Evolutionary conservation across 1,140 invertebrate species (phyloP).

Genomic region (Caerostris darwini): DNA sequence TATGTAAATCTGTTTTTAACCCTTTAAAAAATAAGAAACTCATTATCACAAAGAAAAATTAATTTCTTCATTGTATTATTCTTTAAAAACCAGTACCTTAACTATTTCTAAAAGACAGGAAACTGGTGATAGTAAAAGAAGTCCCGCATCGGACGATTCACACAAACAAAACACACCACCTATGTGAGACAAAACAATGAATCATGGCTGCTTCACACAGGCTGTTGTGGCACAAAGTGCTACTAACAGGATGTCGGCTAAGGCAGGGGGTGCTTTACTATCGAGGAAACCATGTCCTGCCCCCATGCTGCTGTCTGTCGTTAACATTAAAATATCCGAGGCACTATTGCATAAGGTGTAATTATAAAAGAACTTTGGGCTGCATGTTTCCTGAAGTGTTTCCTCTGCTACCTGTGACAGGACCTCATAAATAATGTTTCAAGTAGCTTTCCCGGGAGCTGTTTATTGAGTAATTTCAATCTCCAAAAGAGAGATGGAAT

Average conservation of each 20-base stretch:
- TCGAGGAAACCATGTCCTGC: slow-evolving; percentile 28
- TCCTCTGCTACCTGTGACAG: background rate
- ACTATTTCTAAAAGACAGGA: no score
- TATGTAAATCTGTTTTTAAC: no score
- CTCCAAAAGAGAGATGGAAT: background rate
- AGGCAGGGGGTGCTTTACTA: slow-evolving; percentile 42
- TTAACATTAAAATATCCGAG: slow-evolving; percentile 23
- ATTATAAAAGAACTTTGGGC: background rate
- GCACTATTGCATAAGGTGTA: slow-evolving; percentile 19
- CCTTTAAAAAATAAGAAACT: no score
- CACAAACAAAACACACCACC: slow-evolving; percentile 34
- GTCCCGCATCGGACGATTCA: background rate
- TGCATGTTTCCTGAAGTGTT: background rate
- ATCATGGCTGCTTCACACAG: slow-evolving; percentile 9
- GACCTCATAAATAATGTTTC: background rate
- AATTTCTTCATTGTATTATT: no score
- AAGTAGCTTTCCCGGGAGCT: background rate
- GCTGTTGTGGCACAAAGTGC: background rate
- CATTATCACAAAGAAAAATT: no score
- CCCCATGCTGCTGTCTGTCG: background rate
- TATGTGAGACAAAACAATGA: background rate
- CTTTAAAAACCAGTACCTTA: no score
- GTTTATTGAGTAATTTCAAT: background rate
- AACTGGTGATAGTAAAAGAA: background rate
- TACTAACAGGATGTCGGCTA: slow-evolving; percentile 42